A percentile compares a stretch with the other conserved stretches of the same genome.
Conservation (phyloP, 2,888 invertebrate species). For the Tetramorium bicarinatum region DNA sequence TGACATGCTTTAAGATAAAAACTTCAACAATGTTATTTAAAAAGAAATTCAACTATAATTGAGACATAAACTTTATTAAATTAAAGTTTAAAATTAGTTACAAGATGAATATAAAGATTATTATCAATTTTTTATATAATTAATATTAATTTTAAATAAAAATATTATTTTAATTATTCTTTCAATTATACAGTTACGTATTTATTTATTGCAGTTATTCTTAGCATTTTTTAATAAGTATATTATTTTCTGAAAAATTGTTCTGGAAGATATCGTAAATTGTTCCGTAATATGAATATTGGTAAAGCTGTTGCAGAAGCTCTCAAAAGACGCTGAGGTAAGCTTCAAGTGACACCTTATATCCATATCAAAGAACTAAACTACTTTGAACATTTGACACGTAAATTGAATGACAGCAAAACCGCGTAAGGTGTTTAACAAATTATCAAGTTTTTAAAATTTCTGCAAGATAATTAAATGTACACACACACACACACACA, state of each 20-base stretch:
- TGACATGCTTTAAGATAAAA: not conserved
- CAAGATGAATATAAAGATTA: not conserved
- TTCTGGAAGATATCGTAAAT: slow-evolving; percentile 9
- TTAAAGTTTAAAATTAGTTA: not conserved
- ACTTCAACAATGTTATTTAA: not conserved
- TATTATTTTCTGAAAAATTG: not conserved
- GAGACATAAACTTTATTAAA: not conserved
- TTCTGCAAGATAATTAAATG: not conserved
- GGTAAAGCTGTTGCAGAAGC: slow-evolving; percentile 11
- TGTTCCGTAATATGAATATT: slow-evolving; percentile 31
- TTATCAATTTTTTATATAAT: not conserved
- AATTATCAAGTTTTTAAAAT: slow-evolving; percentile 1
- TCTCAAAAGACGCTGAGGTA: slow-evolving; percentile 28
- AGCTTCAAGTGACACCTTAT: slow-evolving; percentile 59
- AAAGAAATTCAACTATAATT: not conserved
- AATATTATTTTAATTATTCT: slow-evolving; percentile 12
- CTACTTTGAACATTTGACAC: slow-evolving; percentile 37
- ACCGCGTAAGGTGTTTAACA: not conserved
- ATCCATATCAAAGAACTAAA: slow-evolving; percentile 67
- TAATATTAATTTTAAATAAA: not conserved
- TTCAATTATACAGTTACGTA: not conserved
- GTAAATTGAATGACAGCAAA: slow-evolving; percentile 26
- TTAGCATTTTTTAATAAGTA: not conserved
- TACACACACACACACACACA: not conserved
- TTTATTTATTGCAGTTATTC: not conserved